These are phyloP conservation scores for Neolamprologus modestus DNA, from an alignment of 2,113 vertebrate genomes.

Conservation along the genomic window DNA sequence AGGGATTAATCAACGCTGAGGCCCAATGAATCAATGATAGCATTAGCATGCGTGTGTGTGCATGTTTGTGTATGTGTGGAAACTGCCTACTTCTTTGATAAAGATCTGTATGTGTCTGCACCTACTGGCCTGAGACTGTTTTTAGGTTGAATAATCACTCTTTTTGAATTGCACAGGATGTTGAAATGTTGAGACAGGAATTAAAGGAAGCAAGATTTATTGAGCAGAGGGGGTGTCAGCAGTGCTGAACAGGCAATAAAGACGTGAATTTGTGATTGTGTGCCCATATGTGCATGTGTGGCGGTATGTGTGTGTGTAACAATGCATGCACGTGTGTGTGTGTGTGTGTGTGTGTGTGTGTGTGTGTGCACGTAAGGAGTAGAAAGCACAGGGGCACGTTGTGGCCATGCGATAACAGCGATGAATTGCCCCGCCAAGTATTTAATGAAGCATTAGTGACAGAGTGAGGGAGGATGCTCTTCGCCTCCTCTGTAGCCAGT, in stretches of 20 bases:
- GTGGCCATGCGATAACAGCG: constrained; percentile 47
- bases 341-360: neutral
- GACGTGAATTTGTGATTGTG: neutral
- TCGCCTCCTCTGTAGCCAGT: neutral
- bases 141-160: neutral
- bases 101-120: neutral
- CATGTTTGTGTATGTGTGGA: neutral
- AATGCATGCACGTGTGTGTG: neutral
- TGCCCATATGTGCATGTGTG: neutral
- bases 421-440: constrained; percentile 39
- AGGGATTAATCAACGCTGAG: constrained; percentile 13
- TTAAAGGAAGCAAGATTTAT: neutral
- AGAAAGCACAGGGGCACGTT: neutral
- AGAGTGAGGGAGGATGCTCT: constrained; percentile 16
- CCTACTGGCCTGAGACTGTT: neutral
- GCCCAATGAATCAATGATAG: neutral
- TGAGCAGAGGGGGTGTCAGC: neutral
- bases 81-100: neutral
- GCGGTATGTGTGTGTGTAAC: neutral
- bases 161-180: neutral
- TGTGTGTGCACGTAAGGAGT: neutral
- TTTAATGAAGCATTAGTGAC: constrained; percentile 61
- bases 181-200: neutral
- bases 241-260: neutral
- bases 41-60: neutral